Evolutionary conservation across 2,888 invertebrate genomes (phyloP).

Genomic region (Ethmia dodecea): DNA sequence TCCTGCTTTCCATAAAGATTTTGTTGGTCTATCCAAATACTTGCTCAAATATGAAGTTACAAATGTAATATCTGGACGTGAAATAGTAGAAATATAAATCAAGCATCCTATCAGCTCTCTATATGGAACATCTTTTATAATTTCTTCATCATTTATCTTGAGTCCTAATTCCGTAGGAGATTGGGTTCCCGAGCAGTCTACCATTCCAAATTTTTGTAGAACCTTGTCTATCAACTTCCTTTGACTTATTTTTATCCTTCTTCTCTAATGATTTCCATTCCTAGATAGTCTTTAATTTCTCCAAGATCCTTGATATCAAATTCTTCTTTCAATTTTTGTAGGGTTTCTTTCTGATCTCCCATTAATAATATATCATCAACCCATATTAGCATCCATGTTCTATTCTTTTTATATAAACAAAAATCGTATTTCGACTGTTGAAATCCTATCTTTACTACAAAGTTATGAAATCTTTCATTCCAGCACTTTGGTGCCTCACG

Average conservation of each 20-base stretch:
- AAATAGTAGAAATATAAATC: not conserved
- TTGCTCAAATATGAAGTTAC: slow-evolving; percentile 4
- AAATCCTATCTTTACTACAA: slow-evolving; percentile 1
- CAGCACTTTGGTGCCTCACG: slow-evolving; percentile 13
- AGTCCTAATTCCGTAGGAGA: slow-evolving; percentile 5
- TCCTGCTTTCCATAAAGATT: slow-evolving; percentile 4
- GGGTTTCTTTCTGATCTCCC: not conserved
- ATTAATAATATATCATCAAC: slow-evolving; percentile 1
- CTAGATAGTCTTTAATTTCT: not conserved
- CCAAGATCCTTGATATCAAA: slow-evolving; percentile 1
- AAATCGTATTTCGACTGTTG: slow-evolving; percentile 9
- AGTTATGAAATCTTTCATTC: slow-evolving; percentile 13
- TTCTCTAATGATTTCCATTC: not conserved
- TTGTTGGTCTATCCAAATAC: slow-evolving; percentile 4
- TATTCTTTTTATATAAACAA: slow-evolving; percentile 6
- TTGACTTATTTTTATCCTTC: slow-evolving; percentile 4
- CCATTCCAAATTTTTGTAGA: slow-evolving; percentile 8
- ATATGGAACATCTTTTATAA: slow-evolving; percentile 5
- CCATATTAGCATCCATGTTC: not conserved
- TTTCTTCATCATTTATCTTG: not conserved
- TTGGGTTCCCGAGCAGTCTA: slow-evolving; percentile 3
- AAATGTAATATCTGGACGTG: slow-evolving; percentile 7
- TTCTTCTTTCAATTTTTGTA: slow-evolving; percentile 1
- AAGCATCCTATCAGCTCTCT: slow-evolving; percentile 6
- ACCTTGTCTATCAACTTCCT: slow-evolving; percentile 5